These are phyloP conservation scores for Drosophila truncata DNA, from an alignment of 1,140 invertebrate genomes.

Conservation along the genomic window DNA sequence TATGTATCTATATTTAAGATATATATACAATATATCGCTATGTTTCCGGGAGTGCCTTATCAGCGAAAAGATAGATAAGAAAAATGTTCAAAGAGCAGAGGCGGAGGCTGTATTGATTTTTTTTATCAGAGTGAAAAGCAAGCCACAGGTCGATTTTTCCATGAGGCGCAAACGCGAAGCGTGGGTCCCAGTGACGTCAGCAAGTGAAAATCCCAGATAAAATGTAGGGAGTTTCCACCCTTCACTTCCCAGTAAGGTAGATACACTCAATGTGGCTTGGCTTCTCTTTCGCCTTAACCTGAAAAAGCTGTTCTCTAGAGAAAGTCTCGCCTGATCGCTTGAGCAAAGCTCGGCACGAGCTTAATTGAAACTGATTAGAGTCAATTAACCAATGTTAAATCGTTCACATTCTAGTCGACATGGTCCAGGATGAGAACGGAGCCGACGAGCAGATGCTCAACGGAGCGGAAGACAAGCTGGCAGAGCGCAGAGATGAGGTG, in stretches of 20 bases:
- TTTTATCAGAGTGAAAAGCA: not conserved
- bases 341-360: constrained; percentile 17
- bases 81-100: not conserved
- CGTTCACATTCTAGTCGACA: constrained; percentile 45
- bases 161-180: constrained; percentile 20
- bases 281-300: constrained; percentile 32
- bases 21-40: not conserved
- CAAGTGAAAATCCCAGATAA: constrained; percentile 11
- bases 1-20: constrained; percentile 19
- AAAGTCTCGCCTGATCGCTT: constrained; percentile 22
- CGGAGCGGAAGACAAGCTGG: constrained; percentile 87
- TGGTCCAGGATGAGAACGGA: constrained; percentile 85
- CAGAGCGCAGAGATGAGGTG: constrained; percentile 88
- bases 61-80: constrained; percentile 22
- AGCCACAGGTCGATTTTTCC: constrained; percentile 16
- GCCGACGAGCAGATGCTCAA: constrained; percentile 89
- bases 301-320: constrained; percentile 14
- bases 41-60: too few species aligned
- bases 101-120: constrained; percentile 33
- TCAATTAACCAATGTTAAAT: constrained; percentile 45
- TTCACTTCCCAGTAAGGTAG: not conserved
- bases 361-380: constrained; percentile 68
- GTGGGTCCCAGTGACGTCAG: constrained; percentile 28
- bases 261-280: constrained; percentile 11
- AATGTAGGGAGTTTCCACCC: constrained; percentile 8